phyloP scores from a whole-genome alignment of 2,797 vertebrate species.

The Neosalanx taihuensis region DNA sequence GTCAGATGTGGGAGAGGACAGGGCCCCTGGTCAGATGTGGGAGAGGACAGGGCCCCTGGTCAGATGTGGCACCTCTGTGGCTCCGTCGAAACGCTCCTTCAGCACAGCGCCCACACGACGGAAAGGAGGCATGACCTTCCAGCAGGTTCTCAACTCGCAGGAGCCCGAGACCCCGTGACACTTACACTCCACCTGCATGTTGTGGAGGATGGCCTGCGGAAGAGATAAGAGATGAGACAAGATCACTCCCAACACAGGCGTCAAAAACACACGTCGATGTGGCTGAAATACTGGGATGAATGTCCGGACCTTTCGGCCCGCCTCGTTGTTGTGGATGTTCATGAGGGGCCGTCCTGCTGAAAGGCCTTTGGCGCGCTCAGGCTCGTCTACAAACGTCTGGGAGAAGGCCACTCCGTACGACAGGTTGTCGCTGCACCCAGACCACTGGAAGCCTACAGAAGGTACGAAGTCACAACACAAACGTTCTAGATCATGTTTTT shows the following conservation, averaged over 20 bases:
- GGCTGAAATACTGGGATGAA: neutral
- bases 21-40: no score
- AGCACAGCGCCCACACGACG: constrained; percentile 67
- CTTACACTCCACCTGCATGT: constrained; percentile 79
- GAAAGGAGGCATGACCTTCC: constrained; percentile 82
- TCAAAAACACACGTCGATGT: neutral
- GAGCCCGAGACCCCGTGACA: constrained; percentile 77
- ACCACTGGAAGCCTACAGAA: constrained; percentile 79
- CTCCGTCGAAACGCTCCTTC: constrained; percentile 77
- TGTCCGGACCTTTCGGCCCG: constrained; percentile 72
- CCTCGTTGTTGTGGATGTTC: constrained; percentile 80
- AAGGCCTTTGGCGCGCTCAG: constrained; percentile 68
- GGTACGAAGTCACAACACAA: constrained; percentile 5
- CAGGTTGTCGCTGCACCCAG: constrained; percentile 80
- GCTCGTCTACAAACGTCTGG: constrained; percentile 79
- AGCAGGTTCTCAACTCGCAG: constrained; percentile 75
- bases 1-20: no score
- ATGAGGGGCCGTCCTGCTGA: constrained; percentile 72
- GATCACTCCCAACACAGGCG: neutral
- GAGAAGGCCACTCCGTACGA: constrained; percentile 78
- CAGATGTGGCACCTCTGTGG: constrained; percentile 67
- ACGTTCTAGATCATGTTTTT: neutral
- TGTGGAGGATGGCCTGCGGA: constrained; percentile 76
- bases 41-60: neutral
- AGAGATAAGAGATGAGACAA: neutral